A percentile compares a stretch with the other conserved stretches of the same genome.
Evolutionary conservation across 2,113 vertebrate genomes (phyloP).

Genomic region (Genyomyrus donnyi): DNA sequence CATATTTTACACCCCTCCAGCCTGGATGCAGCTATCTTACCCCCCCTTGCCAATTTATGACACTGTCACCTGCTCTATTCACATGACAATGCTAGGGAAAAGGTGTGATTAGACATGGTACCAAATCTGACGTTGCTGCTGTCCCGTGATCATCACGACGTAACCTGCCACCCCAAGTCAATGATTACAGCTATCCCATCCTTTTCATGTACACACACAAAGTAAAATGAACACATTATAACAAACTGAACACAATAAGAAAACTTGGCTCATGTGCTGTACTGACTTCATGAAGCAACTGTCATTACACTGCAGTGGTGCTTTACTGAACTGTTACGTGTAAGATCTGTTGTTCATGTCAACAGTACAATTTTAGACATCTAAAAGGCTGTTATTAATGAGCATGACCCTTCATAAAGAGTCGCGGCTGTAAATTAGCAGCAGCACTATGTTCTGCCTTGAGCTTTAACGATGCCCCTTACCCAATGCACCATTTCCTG

Average conservation of each 20-base stretch:
- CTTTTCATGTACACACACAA: background rate
- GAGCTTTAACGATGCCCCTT: background rate
- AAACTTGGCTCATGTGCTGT: background rate
- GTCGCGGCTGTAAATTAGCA: background rate
- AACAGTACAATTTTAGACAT: background rate
- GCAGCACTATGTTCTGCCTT: background rate
- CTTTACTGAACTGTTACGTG: background rate
- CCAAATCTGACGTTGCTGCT: background rate
- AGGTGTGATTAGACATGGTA: background rate
- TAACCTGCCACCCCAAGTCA: background rate
- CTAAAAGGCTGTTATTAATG: background rate
- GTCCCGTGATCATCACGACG: background rate
- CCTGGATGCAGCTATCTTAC: background rate
- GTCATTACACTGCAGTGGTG: background rate
- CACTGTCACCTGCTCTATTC: background rate
- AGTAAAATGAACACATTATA: background rate
- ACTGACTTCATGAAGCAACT: background rate
- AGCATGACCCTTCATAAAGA: background rate
- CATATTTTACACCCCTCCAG: background rate
- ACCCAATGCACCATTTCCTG: background rate
- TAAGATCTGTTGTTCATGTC: background rate
- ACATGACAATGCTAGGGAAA: background rate
- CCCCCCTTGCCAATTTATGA: background rate
- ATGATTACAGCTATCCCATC: background rate
- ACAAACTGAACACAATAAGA: background rate